Base-by-base conservation (phyloP, 2,113 vertebrate species). In the Mormyrus lacerda region DNA sequence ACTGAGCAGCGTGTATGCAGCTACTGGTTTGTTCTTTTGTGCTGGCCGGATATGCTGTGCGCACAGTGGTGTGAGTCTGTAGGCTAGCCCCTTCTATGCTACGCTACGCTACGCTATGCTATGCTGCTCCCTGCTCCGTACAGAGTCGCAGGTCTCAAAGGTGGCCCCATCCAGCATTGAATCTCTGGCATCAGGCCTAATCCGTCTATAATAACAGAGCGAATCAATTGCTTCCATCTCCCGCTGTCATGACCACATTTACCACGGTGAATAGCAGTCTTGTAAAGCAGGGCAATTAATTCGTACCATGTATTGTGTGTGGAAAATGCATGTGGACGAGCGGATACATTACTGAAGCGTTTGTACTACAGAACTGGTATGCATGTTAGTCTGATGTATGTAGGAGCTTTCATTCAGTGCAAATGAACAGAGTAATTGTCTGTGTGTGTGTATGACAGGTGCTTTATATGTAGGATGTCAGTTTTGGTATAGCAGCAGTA, bases 191-290 rank as follows among this genome's bases (percentile, higher is more conserved):
- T 61, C 35, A 13, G 69, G 87, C 89, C 87, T 90, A 90, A 91
- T 90, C 89, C 79, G 51, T 76, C 82, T 58, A 55, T 87, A 87
- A 82, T 90, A 89, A 89, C 90, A 90, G 88, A 89, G 31, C 69
- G 47, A 91, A 90, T 91, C 89, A 91, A 90, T 91, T 90, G 87
- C 87, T 85, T 50, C 79, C 86, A 90, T 89, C 88, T 90, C 91
- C 89, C 88, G 73, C 90, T 89, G 90, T 85, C 88, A 88, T 51
- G 76, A 65, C 39, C 31, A 47, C 86, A 19, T 47, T 91, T 84
- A 89, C 89, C 84, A 39, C 85, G 9, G 84, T 79, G 85, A 85
- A 15, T 50, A 15, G 45, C 83, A 82, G 90, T 89, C 87, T 84
- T 90, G 83, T 91, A 88, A 91, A 91, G 84, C 82, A 82, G 87